Evolutionary conservation across 1,140 invertebrate genomes (phyloP), one percentile per base, ranked within the genome.

Genomic region (Agraylea sexmaculata): DNA sequence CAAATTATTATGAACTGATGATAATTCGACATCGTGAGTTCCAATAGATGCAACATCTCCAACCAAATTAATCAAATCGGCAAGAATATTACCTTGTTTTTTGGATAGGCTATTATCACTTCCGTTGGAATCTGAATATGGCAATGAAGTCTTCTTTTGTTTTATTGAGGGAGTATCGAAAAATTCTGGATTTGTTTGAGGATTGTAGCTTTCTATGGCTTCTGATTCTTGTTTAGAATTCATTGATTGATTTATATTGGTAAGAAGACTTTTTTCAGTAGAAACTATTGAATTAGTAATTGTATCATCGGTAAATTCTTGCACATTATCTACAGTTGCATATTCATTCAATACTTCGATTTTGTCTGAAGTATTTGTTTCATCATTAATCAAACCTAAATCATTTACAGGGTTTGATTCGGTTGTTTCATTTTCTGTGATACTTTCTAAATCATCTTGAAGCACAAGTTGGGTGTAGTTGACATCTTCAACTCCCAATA

Each of bases 31-130:
- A 31, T 49, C 47, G 25, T 63, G 59, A 40, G 60, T 59, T 35
- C 61, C 60, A 5, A 66, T 68, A 7, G 62, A 58, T 6, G 63
- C 64, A 3, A 68, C 62, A 40, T 66, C 65, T 10, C 63, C 61
- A 3, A 68, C 63, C 25, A 68, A 50, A 41, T 60, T 64, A 7
- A 64, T 66, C 11, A 68, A 50, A 51, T 66, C 65, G 10, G 53
- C 59, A 4, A 66, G 40, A 12, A 61, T 58, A 42, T 60, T 65
- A 27, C 52, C 56, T 50, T 60, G 54, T 41, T 56, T 47, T 19
- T 43, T 60, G 46, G 42, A 28, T 48, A 27, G 17, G 34, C 46
- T 29, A 33, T 45, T 29, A 45, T 49, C 7, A 30, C 20, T 28
- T 43, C 40, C 10, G 36, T 25, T 32, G 32, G 12, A 3, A 37